phyloP scores from a whole-genome alignment of 2,113 vertebrate species.

The Semnornis frantzii region DNA sequence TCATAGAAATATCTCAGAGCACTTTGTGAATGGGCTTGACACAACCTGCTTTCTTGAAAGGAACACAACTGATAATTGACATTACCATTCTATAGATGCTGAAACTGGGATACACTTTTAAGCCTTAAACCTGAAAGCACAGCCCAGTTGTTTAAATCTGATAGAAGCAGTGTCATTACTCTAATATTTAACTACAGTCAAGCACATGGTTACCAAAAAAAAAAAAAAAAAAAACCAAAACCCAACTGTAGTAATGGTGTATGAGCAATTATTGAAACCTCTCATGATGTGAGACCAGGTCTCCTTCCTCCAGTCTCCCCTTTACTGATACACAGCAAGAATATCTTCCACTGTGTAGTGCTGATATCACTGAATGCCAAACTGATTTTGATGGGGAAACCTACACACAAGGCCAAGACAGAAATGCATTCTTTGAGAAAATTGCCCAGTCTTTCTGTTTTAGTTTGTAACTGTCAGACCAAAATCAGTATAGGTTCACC shows the following conservation, averaged over 20 bases:
- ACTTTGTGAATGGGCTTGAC: background rate
- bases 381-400: background rate
- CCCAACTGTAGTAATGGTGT: background rate
- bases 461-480: background rate
- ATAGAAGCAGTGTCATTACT: background rate
- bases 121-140: background rate
- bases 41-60: background rate
- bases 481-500: background rate
- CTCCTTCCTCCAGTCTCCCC: background rate
- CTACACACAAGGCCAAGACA: background rate
- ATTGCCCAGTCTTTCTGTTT: background rate
- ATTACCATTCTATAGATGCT: background rate
- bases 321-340: background rate
- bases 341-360: background rate
- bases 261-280: background rate
- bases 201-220: background rate
- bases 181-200: background rate
- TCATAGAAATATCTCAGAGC: background rate
- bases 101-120: background rate
- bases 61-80: background rate
- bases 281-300: background rate
- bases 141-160: background rate
- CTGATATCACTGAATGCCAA: background rate
- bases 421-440: background rate
- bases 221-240: background rate